Conservation (phyloP, 2,797 vertebrate genomes). For the Ctenosaura bakeri region DNA sequence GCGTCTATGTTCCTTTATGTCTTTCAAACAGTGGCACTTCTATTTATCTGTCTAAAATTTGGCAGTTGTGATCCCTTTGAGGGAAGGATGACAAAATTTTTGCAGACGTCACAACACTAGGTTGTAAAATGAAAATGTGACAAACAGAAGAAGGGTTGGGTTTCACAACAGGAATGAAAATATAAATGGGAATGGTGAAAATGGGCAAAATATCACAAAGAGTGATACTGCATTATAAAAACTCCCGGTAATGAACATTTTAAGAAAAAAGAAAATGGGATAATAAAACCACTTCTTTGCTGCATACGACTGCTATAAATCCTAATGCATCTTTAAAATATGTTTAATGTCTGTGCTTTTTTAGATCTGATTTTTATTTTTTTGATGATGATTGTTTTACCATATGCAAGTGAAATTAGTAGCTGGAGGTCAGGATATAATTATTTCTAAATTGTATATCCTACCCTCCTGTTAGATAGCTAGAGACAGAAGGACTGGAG, state of each 20-base stretch:
- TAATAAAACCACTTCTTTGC: neutral
- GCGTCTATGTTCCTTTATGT: neutral
- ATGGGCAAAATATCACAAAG: neutral
- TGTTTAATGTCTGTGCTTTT: neutral
- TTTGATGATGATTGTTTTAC: neutral
- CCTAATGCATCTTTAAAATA: neutral
- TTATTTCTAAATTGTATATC: no score
- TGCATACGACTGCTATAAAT: neutral
- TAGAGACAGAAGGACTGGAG: neutral
- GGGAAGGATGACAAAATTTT: neutral
- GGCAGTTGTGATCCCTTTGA: neutral
- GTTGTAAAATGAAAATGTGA: neutral
- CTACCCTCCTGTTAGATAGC: no score
- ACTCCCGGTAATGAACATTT: neutral
- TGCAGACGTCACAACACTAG: neutral
- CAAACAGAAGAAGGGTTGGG: neutral
- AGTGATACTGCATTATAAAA: neutral
- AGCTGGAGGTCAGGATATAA: neutral
- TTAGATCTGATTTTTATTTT: neutral
- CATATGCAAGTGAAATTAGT: neutral
- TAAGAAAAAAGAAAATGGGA: neutral
- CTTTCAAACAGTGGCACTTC: neutral
- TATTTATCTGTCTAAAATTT: neutral
- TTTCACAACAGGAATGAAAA: neutral
- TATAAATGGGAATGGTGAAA: neutral